Evolutionary conservation across 2,888 invertebrate genomes (phyloP), one percentile per base, ranked within the genome.

Genomic region (Euplagia quadripunctaria): DNA sequence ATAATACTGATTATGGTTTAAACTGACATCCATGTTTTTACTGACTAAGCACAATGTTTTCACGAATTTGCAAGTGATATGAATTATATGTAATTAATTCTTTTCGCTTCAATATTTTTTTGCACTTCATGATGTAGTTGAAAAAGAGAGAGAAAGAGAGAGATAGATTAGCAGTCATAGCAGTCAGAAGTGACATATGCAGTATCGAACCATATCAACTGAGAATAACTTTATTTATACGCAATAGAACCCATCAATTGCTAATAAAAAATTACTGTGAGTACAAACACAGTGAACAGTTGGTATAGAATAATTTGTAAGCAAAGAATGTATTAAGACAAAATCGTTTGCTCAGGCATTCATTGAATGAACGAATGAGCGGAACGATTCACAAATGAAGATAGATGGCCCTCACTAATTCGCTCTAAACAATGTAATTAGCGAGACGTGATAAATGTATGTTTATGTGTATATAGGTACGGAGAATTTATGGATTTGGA

Each of bases 381-480:
- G 71, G 46, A 71, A 63, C 70, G 71, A 73, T 71, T 70, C 68
- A 43, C 81, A 85, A 86, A 86, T 85, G 86, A 86, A 86, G 86
- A 86, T 69, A 82, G 86, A 86, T 86, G 73, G 79, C 73, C 68
- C 71, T 66, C 74, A 79, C 82, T 86, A 83, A 85, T 87, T 84
- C 81, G 79, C 75, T 75, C 83, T 79, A 82, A 87, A 86, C 86
- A 85, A 84, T 85, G 84, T 87, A 88, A 88, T 88, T 89, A 89
- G 81, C 70, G 79, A 78, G 68, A 76, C 64, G 67, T 76, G 74
- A 78, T 79, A 79, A 73, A 77, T 83, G 78, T 74, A 74, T 79
- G 65, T 74, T 76, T 85, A 76, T 73, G 73, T 79, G 64, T 74
- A 76, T n/a, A 64, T 73, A 73, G 64, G 64, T 75, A 17, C 20